A percentile compares a stretch with the other conserved stretches of the same genome.
phyloP scores from a whole-genome alignment of 1,140 invertebrate genomes.

The Drosophila setifemur region DNA sequence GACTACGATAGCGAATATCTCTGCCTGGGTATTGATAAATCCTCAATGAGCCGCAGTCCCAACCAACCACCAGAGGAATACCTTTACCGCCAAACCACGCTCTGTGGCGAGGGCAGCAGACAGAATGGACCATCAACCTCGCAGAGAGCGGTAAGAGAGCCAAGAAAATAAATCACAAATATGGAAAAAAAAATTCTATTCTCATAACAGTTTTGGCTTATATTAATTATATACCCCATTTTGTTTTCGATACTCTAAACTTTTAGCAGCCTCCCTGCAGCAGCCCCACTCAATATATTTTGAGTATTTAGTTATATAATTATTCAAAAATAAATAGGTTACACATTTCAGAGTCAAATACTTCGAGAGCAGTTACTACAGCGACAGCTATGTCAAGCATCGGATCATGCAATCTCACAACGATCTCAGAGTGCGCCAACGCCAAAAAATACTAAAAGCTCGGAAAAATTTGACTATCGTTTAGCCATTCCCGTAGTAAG shows the following conservation, averaged over 20 bases:
- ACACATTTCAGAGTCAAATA: too few species aligned
- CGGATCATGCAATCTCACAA: background rate
- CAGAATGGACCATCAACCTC: background rate
- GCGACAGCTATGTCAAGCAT: too few species aligned
- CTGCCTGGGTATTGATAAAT: background rate
- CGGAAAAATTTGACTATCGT: background rate
- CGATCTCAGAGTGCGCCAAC: slow-evolving; percentile 14
- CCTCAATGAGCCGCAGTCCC: background rate
- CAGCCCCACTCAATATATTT: too few species aligned
- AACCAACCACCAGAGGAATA: background rate
- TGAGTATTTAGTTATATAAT: too few species aligned
- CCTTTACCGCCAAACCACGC: background rate
- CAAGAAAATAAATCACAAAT: too few species aligned
- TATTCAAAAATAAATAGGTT: too few species aligned
- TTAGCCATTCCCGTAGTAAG: background rate
- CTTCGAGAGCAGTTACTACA: too few species aligned
- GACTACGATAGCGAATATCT: background rate
- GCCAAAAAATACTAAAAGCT: background rate
- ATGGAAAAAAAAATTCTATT: too few species aligned
- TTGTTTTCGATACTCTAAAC: too few species aligned
- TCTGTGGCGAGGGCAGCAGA: background rate
- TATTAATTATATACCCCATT: too few species aligned
- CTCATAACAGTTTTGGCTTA: too few species aligned
- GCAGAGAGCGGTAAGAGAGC: background rate
- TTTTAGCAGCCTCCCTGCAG: too few species aligned